Base-by-base conservation (phyloP, 2,113 vertebrate species). In the Nannobrachium achirus region DNA sequence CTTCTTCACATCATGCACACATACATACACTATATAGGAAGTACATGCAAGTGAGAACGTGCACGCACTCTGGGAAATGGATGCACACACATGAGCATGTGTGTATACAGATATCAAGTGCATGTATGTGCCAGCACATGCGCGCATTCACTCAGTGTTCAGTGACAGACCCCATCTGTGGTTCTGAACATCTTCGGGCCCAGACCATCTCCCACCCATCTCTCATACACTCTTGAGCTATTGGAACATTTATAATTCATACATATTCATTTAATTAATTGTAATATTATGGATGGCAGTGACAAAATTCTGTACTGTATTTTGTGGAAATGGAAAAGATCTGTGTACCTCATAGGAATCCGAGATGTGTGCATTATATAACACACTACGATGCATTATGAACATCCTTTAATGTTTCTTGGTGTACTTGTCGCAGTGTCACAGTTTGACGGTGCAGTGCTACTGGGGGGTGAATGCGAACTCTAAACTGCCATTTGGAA, bases 341-440 rank as follows among this genome's bases (percentile, higher is more conserved):
- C 57, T 80, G 66, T 85, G 85, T 77, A 71, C 69, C 58, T 79
- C 64, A 66, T 71, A 41, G 61, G 49, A 70, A 50, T 71, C 73
- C 70, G 67, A 70, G 53, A 62, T 38, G 66, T 41, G 48, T 4
- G 25, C 25, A 33, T 33, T 33, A 33, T 33, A 33, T 33, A 33
- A 33, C 25, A 33, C 25, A 33, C 25, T 33, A 33, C 6, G 6
- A 33, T 33, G 51, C 74, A 69, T 77, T 38, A 58, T 60, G 69
- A 62, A 65, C 53, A 67, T 33, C 3, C 25, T 33, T 33, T 33
- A 56, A 14, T 79, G 64, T 82, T 64, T 75, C 67, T 85, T 78
- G 81, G 83, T 87, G 84, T 80, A 67, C 46, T 78, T 72, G 53
- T 62, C 10, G 56, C 46, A 69, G 73, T 84, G 85, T 79, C 81